These are phyloP conservation scores for Drosophila sordidula DNA, from an alignment of 2,888 invertebrate species.

Conservation along the genomic window DNA sequence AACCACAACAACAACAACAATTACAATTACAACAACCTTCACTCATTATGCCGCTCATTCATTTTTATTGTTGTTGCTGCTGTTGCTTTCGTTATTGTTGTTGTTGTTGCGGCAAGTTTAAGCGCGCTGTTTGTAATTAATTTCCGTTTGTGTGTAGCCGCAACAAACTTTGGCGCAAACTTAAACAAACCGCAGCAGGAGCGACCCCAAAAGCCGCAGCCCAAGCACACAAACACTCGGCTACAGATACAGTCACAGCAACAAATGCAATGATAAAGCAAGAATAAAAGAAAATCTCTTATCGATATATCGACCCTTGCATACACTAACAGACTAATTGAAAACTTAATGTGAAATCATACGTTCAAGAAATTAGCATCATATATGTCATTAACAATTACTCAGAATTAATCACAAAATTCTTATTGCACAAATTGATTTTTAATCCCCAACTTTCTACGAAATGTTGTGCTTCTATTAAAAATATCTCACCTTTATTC, in stretches of 20 bases:
- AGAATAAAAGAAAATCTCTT: conserved; percentile 8
- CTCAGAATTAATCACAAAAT: too few relatives aligned
- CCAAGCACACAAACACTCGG: conserved; percentile 12
- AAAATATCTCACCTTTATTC: too few relatives aligned
- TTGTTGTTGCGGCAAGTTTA: conserved; percentile 59
- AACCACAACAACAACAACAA: conserved; percentile 16
- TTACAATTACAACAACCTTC: conserved; percentile 53
- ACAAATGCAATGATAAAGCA: conserved; percentile 37
- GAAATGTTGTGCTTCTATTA: too few relatives aligned
- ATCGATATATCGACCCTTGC: neutral
- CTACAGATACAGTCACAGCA: conserved; percentile 16
- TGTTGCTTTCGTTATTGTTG: conserved; percentile 28
- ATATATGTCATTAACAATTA: too few relatives aligned
- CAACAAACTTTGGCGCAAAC: conserved; percentile 64
- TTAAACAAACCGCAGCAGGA: conserved; percentile 68
- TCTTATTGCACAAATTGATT: too few relatives aligned
- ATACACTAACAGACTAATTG: conserved; percentile 11
- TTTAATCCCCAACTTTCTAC: too few relatives aligned
- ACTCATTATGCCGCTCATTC: conserved; percentile 65
- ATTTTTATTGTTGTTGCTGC: conserved; percentile 43
- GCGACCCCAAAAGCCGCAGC: conserved; percentile 30
- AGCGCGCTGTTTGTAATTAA: conserved; percentile 77
- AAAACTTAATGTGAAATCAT: too few relatives aligned
- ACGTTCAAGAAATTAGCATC: too few relatives aligned
- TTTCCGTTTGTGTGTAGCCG: conserved; percentile 77